Percentiles rank a stretch among this genome's conserved stretches.
These are phyloP conservation scores for Meteorus cinctellus DNA, from an alignment of 2,888 invertebrate genomes.

Conservation along the genomic window DNA sequence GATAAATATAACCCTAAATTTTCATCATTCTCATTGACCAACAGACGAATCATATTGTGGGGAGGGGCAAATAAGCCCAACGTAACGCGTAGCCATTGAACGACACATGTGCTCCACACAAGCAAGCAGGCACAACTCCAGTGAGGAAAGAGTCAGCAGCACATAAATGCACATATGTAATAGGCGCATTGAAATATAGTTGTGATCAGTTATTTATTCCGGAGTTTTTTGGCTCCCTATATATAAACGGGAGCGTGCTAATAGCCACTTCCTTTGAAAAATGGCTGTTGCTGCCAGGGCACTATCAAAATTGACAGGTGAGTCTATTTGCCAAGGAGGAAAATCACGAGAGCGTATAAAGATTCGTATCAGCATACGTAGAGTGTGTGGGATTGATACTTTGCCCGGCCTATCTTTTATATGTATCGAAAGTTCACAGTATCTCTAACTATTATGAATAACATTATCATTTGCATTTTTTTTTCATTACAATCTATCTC, in stretches of 20 bases:
- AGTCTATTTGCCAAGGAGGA: conserved; percentile 38
- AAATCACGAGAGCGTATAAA: background rate
- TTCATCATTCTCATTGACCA: background rate
- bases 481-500: conserved; percentile 1
- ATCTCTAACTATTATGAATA: conserved; percentile 8
- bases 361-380: background rate
- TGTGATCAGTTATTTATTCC: background rate
- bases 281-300: conserved; percentile 71
- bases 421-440: conserved; percentile 9
- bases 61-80: conserved; percentile 4
- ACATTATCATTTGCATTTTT: conserved; percentile 14
- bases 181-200: background rate
- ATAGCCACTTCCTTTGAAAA: conserved; percentile 54
- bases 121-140: background rate
- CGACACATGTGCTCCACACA: conserved; percentile 3
- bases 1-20: background rate
- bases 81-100: background rate
- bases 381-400: conserved; percentile 31
- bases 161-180: conserved; percentile 2
- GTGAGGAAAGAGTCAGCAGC: background rate
- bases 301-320: conserved; percentile 70
- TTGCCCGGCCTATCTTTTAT: conserved; percentile 19
- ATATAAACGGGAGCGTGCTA: background rate
- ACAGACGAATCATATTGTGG: background rate
- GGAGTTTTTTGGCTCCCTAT: background rate